Evolutionary conservation across 2,888 invertebrate species (phyloP), one percentile per base, ranked within the genome.

Genomic region (Heteromurus nitidus): DNA sequence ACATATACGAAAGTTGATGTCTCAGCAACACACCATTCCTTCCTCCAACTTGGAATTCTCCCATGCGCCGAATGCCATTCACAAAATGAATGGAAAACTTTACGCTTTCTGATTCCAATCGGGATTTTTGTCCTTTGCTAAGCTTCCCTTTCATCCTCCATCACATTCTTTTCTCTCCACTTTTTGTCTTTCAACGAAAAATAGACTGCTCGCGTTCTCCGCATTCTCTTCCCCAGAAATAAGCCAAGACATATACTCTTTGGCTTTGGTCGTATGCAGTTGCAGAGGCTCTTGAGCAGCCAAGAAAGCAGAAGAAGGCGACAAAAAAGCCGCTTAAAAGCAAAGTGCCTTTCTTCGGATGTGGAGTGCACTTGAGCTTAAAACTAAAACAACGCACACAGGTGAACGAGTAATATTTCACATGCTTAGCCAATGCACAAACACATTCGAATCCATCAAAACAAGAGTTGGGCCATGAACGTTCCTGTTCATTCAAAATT

Each of bases 31-130:
- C 11, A 24, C 24, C 58, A n/a, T n/a, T n/a, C n/a, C n/a, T n/a
- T n/a, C n/a, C n/a, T n/a, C n/a, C n/a, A n/a, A n/a, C n/a, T 53
- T 20, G 24, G 28, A 47, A 28, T 69, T 53, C 22, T 58, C 24
- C 70, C 58, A 70, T 70, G 60, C 76, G 11, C 9, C 42, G 53
- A 60, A 70, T 70, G 55, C 69, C 69, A 55, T 55, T 60, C 72
- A 26, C 42, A 80, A 80, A 80, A 80, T 80, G 80, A 80, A 80
- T 80, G 73, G 65, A 67, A 80, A 80, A 80, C 73, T 80, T 80
- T 80, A 80, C 68, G 73, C 73, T 73, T 58, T 67, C 60, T 80
- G 80, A 80, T 67, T 65, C 58, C 79, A 80, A 72, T 80, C 79
- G 69, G 62, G 18, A 79, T 36, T 53, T 70, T 36, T 75, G 55